Evolutionary conservation across 2,888 invertebrate genomes (phyloP).

Genomic region (Pheosia gnoma): DNA sequence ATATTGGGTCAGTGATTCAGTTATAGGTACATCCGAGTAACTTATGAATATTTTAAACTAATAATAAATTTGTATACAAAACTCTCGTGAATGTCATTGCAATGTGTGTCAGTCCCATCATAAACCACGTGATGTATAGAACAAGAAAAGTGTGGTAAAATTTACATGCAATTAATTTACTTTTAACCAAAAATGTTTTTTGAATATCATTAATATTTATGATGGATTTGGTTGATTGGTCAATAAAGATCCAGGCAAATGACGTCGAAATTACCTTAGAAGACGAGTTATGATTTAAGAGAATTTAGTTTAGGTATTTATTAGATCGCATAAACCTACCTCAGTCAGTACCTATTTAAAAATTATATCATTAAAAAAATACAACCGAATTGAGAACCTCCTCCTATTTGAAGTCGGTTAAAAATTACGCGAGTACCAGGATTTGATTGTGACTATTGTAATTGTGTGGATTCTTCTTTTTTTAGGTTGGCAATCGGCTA

Average conservation of each 20-base stretch:
- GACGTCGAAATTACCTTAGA: not conserved
- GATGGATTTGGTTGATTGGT: not conserved
- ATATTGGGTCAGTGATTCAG: constrained; percentile 29
- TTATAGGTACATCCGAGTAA: constrained; percentile 8
- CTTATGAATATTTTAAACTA: constrained; percentile 25
- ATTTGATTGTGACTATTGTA: no score
- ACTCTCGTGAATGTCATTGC: constrained; percentile 14
- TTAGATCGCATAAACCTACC: no score
- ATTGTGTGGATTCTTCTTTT: no score
- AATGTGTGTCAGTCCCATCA: constrained; percentile 21
- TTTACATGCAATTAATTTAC: constrained; percentile 25
- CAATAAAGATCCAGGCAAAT: not conserved
- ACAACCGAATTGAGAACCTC: no score
- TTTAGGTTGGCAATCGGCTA: no score
- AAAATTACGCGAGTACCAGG: no score
- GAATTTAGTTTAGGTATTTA: no score
- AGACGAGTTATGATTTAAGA: not conserved
- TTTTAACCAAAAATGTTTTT: not conserved
- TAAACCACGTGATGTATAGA: constrained; percentile 16
- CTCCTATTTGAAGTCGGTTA: no score
- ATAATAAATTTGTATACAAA: constrained; percentile 14
- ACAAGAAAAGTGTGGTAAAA: constrained; percentile 32
- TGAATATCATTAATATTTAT: constrained; percentile 1
- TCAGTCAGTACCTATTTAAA: no score
- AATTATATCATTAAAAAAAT: no score